Evolutionary conservation across 2,797 vertebrate species (phyloP), one percentile per base, ranked within the genome.

Genomic region (Gymnopithys bicolor): DNA sequence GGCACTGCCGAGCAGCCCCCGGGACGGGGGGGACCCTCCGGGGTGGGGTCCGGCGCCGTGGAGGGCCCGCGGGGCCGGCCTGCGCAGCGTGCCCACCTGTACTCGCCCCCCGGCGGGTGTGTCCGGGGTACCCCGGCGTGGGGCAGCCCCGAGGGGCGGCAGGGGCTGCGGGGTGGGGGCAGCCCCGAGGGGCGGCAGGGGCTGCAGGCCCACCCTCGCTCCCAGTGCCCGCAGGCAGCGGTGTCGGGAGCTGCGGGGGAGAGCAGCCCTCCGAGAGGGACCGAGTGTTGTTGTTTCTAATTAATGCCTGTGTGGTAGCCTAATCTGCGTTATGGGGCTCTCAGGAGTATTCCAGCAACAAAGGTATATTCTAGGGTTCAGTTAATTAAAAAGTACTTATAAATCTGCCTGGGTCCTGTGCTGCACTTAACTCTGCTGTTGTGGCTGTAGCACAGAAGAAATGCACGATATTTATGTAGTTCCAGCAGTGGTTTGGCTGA

Each of bases 381-480:
- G 87, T 96, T 97, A 96, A 96, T 96, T 97, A 96, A 95, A 91
- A 96, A 93, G 71, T 89, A 48, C 76, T 90, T 77, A 35, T 58
- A 84, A 92, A 90, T 89, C 45, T 58, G 81, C 46, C 22, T 49
- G 5, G 60, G 90, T 89, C 52, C 56, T 51, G 30, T 17, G 48
- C 41, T 79, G 77, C 19, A 6, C 46, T 90, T 79, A 39, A 24
- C n/a, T 73, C 32, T 15, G 37, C 58, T 49, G 53, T 24, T 37
- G 73, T 43, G 73, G 53, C 66, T 55, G 28, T 33, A 6, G 17
- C 13, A 1, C 60, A 11, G 45, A 60, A 76, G 49, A 39, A 62
- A 30, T 5, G 3, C 2, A 5, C 15, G 5, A 0, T 24, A 19
- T 27, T 43, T 43, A 13, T 10, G 33, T 49, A 19, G 33, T 41